Evolutionary conservation across 2,888 invertebrate species (phyloP).

Genomic region (Hypomecis punctinalis): DNA sequence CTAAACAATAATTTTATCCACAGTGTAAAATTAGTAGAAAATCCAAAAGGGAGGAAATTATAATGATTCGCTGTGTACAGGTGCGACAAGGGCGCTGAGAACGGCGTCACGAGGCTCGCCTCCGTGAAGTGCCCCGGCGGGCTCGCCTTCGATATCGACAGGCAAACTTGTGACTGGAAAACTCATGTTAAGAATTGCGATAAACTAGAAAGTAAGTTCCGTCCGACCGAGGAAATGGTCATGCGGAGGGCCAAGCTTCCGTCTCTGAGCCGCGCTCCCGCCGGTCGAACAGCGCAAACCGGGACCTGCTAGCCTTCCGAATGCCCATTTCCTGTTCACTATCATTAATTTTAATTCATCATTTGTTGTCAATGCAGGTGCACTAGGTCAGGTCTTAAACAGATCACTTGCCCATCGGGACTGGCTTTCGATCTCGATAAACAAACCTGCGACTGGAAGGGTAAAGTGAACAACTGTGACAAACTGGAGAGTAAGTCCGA

Average conservation of each 20-base stretch:
- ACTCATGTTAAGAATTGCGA: slow-evolving; percentile 98
- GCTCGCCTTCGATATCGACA: slow-evolving; percentile 96
- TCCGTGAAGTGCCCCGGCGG: slow-evolving; percentile 95
- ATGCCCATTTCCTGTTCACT: slow-evolving; percentile 72
- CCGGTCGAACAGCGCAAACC: slow-evolving; percentile 54
- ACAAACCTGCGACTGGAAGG: slow-evolving; percentile 99
- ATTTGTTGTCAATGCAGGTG: slow-evolving; percentile 90
- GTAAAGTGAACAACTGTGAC: slow-evolving; percentile 98
- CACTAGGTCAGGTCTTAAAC: slow-evolving; percentile 97
- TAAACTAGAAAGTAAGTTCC: slow-evolving; percentile 95
- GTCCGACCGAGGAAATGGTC: slow-evolving; percentile 71
- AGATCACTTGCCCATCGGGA: slow-evolving; percentile 98
- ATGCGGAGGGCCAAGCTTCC: slow-evolving; percentile 77
- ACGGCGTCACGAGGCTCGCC: slow-evolving; percentile 94
- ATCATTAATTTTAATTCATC: slow-evolving; percentile 74
- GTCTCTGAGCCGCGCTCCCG: slow-evolving; percentile 51
- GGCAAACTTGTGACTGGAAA: slow-evolving; percentile 98
- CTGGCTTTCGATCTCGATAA: slow-evolving; percentile 98
- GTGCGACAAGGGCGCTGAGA: slow-evolving; percentile 96
- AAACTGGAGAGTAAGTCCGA: slow-evolving; percentile 97
- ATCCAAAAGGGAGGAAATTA: slow-evolving; percentile 42
- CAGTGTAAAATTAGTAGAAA: background rate
- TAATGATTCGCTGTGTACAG: slow-evolving; percentile 86
- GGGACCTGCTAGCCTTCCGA: slow-evolving; percentile 70
- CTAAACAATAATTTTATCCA: no score